Conservation (phyloP, 2,797 vertebrate genomes). For the Okamejei kenojei region DNA sequence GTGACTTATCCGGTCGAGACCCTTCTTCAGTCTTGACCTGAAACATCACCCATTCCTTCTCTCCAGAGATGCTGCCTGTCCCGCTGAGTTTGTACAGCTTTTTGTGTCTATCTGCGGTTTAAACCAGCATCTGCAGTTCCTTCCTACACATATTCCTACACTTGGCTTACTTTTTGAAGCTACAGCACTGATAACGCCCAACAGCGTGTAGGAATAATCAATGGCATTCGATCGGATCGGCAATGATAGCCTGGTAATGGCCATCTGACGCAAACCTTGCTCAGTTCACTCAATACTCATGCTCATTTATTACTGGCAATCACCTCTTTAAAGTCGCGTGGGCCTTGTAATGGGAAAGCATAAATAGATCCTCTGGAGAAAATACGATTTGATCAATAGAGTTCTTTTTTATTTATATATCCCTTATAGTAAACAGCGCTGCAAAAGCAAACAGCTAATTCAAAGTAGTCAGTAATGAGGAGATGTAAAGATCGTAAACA, state of each 20-base stretch:
- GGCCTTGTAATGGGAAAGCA: not conserved
- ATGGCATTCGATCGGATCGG: not conserved
- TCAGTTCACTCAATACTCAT: not conserved
- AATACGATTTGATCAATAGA: not conserved
- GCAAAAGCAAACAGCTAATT: not conserved
- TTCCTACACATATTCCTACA: too few species aligned
- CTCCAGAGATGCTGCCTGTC: too few species aligned
- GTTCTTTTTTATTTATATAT: not conserved
- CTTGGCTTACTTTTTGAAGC: not conserved
- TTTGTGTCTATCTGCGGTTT: too few species aligned
- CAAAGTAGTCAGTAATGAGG: not conserved
- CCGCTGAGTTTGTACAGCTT: too few species aligned
- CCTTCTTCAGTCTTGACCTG: too few species aligned
- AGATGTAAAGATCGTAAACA: not conserved
- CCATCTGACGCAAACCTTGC: not conserved
- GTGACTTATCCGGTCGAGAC: too few species aligned
- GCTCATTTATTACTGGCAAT: not conserved
- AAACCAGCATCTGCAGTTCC: too few species aligned
- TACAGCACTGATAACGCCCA: not conserved
- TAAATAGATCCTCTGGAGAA: not conserved
- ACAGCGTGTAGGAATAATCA: not conserved
- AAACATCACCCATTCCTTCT: too few species aligned
- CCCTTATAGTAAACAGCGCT: not conserved
- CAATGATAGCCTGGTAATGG: not conserved
- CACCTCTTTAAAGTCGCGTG: not conserved